Percentiles rank a stretch among this genome's conserved stretches.
phyloP scores from a whole-genome alignment of 2,888 invertebrate species.

The Diarsia dahlii region DNA sequence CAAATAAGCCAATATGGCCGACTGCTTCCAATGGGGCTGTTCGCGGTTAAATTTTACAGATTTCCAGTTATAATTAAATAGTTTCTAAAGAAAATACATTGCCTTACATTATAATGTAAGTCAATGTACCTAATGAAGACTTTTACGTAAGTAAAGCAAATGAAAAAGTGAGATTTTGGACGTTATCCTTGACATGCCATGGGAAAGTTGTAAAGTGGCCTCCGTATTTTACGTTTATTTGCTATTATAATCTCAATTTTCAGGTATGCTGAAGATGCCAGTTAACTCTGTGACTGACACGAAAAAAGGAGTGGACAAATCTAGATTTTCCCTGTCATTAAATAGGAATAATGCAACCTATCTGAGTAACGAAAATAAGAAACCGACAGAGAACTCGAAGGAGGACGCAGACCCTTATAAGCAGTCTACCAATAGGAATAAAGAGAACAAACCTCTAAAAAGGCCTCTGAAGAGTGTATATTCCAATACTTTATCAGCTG shows the following conservation, averaged over 20 bases:
- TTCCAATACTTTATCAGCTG: constrained; percentile 83
- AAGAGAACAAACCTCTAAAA: constrained; percentile 86
- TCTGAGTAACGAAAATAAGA: constrained; percentile 81
- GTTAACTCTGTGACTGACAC: constrained; percentile 86
- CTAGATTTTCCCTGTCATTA: constrained; percentile 85
- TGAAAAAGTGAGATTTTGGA: constrained; percentile 63
- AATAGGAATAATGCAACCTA: constrained; percentile 86
- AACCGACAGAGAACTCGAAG: constrained; percentile 74
- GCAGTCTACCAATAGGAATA: constrained; percentile 75
- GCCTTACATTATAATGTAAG: constrained; percentile 88
- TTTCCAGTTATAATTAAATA: constrained; percentile 77
- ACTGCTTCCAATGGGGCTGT: constrained; percentile 80
- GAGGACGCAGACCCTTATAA: constrained; percentile 73
- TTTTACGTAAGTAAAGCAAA: constrained; percentile 81
- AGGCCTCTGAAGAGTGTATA: constrained; percentile 82
- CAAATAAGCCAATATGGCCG: constrained; percentile 86
- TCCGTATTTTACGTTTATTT: constrained; percentile 67
- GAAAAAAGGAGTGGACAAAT: constrained; percentile 86
- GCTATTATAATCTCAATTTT: constrained; percentile 66
- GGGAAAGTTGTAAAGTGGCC: constrained; percentile 79
- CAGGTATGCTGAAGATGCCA: constrained; percentile 91
- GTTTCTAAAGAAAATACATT: constrained; percentile 74
- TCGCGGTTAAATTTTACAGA: constrained; percentile 79
- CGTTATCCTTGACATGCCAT: constrained; percentile 84
- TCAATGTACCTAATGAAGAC: constrained; percentile 83